phyloP scores from a whole-genome alignment of 2,888 invertebrate genomes.

The Nomada lathburiana region DNA sequence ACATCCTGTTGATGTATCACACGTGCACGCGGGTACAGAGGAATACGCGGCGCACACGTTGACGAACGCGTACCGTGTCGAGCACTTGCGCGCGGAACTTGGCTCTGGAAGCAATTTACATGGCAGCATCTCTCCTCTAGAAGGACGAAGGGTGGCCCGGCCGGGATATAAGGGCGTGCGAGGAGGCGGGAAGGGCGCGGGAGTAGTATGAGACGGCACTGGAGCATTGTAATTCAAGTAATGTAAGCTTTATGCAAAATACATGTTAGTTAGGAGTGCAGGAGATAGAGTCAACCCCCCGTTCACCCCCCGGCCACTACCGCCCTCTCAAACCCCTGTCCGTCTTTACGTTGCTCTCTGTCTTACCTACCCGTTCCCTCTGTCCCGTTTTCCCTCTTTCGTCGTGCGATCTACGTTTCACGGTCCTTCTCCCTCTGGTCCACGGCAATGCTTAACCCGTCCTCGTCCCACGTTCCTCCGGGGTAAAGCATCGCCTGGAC shows the following conservation, averaged over 20 bases:
- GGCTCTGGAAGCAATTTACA: slow-evolving; percentile 81
- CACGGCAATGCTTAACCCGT: slow-evolving; percentile 6
- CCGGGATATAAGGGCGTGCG: slow-evolving; percentile 36
- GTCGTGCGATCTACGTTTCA: slow-evolving; percentile 12
- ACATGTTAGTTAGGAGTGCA: slow-evolving; percentile 84
- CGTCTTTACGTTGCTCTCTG: slow-evolving; percentile 59
- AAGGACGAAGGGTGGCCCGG: slow-evolving; percentile 57
- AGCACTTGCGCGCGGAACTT: slow-evolving; percentile 73
- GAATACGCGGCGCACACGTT: too few species aligned
- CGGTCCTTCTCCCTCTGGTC: slow-evolving; percentile 7
- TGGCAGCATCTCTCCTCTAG: slow-evolving; percentile 78
- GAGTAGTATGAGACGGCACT: slow-evolving; percentile 77
- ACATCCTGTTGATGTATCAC: slow-evolving; percentile 29
- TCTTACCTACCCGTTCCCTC: slow-evolving; percentile 39
- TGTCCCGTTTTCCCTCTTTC: slow-evolving; percentile 25
- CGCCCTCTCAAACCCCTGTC: slow-evolving; percentile 58
- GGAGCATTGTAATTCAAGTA: slow-evolving; percentile 84
- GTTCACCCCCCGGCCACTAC: slow-evolving; percentile 50
- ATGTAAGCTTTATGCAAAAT: slow-evolving; percentile 84
- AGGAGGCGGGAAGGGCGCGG: slow-evolving; percentile 51
- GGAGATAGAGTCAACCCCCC: slow-evolving; percentile 77
- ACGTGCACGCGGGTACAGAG: slow-evolving; percentile 22
- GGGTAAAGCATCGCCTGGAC: slow-evolving; percentile 69
- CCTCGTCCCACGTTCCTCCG: slow-evolving; percentile 43
- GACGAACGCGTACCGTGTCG: slow-evolving; percentile 50